Conservation (phyloP, 2,888 invertebrate species). For the Lepas anatifera region DNA sequence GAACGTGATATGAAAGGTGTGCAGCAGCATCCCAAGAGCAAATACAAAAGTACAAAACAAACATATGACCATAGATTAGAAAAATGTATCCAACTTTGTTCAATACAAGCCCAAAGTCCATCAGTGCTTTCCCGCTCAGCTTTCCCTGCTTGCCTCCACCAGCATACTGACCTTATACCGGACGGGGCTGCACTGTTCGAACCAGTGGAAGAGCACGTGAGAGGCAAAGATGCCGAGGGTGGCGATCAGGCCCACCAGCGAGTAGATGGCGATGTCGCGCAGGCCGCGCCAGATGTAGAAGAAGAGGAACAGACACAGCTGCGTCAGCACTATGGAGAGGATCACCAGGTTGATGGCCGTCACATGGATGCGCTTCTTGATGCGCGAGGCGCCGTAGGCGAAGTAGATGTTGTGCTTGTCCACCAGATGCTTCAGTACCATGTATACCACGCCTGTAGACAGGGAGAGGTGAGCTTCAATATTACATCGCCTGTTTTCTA, state of each 20-base stretch:
- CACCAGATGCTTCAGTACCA: slow-evolving; percentile 78
- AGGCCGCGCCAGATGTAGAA: slow-evolving; percentile 53
- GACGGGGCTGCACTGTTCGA: slow-evolving; percentile 38
- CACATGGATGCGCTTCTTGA: slow-evolving; percentile 72
- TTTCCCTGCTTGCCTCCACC: too few relatives aligned
- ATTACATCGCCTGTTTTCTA: too few relatives aligned
- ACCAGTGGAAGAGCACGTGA: slow-evolving; percentile 41
- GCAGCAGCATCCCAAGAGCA: too few relatives aligned
- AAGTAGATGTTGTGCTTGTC: slow-evolving; percentile 93
- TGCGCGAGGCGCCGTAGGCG: slow-evolving; percentile 77
- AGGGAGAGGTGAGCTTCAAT: too few relatives aligned
- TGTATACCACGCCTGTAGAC: slow-evolving; percentile 54
- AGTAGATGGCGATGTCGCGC: slow-evolving; percentile 32
- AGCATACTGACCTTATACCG: slow-evolving; percentile 22
- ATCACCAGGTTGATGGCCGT: slow-evolving; percentile 78
- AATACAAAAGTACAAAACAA: too few relatives aligned
- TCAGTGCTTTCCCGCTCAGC: too few relatives aligned
- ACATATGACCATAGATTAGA: too few relatives aligned
- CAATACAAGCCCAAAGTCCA: too few relatives aligned
- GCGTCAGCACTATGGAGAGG: slow-evolving; percentile 60
- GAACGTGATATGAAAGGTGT: too few relatives aligned
- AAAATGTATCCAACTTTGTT: too few relatives aligned
- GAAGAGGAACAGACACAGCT: slow-evolving; percentile 64
- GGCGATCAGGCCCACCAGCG: slow-evolving; percentile 50
- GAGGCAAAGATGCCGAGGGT: slow-evolving; percentile 45